These are phyloP conservation scores for Calliphora vicina DNA, from an alignment of 1,140 invertebrate genomes.

Conservation along the genomic window DNA sequence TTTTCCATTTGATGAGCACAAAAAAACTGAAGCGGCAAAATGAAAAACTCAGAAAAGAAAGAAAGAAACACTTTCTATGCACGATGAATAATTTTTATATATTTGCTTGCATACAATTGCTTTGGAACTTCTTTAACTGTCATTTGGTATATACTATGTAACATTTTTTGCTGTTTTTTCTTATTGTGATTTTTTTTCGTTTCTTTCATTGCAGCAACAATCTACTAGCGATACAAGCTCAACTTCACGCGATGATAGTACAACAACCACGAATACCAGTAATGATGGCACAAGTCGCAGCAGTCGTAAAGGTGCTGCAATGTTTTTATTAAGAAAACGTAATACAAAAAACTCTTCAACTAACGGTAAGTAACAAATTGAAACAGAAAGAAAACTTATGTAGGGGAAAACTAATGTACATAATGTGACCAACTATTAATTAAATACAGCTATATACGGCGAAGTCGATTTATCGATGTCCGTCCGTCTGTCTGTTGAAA, in stretches of 20 bases:
- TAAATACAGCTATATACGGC: too few relatives aligned
- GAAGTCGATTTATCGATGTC: too few relatives aligned
- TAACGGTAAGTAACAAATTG: conserved; percentile 38
- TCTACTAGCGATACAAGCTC: conserved; percentile 57
- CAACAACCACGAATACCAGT: conserved; percentile 19
- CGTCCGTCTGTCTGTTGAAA: too few relatives aligned
- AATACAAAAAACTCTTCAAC: conserved; percentile 36
- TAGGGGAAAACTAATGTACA: background rate
- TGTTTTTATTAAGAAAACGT: conserved; percentile 53
- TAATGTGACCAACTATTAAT: background rate
- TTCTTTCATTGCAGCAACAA: conserved; percentile 43
- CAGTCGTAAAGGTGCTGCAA: conserved; percentile 50
- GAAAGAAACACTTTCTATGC: background rate
- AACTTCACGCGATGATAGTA: conserved; percentile 38
- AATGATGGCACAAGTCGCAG: conserved; percentile 27
- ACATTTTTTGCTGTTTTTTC: background rate
- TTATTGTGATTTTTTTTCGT: background rate
- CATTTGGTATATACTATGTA: background rate
- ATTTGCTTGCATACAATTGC: background rate
- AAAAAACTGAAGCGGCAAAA: background rate
- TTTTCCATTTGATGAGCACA: background rate
- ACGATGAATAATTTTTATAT: background rate
- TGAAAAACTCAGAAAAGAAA: background rate
- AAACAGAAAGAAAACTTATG: background rate
- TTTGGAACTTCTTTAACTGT: background rate